Percentiles rank a stretch among this genome's conserved stretches.
These are phyloP conservation scores for Falco novaeseelandiae DNA, from an alignment of 2,797 vertebrate species.

Conservation along the genomic window DNA sequence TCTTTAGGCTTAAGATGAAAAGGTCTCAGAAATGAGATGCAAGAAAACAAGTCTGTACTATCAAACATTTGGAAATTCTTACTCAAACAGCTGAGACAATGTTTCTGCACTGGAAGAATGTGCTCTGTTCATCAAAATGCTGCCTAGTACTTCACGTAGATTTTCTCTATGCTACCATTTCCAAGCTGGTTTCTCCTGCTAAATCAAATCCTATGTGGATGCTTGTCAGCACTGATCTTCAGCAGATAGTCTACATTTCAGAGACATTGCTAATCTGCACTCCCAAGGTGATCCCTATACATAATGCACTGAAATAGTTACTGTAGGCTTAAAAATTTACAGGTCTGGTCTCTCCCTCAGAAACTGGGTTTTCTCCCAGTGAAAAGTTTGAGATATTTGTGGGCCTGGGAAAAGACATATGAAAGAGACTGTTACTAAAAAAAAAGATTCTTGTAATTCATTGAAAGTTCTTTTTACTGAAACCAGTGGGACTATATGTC, in stretches of 20 bases:
- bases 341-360: neutral
- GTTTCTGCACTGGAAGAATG: neutral
- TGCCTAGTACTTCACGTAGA: neutral
- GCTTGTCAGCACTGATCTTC: neutral
- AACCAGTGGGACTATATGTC: neutral
- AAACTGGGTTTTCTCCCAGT: rapidly evolving
- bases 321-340: neutral
- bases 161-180: neutral
- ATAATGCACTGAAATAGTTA: neutral
- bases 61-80: slow-evolving; percentile 46
- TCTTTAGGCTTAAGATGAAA: neutral
- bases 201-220: neutral
- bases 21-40: neutral
- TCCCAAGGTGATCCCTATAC: neutral
- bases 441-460: neutral
- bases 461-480: neutral
- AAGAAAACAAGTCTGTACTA: neutral
- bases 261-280: neutral
- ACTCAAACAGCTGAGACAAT: slow-evolving; percentile 42
- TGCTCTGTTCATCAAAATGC: neutral
- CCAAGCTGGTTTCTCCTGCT: neutral
- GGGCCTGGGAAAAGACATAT: neutral
- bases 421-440: neutral
- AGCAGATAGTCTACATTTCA: neutral
- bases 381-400: neutral